phyloP scores from a whole-genome alignment of 2,888 invertebrate genomes.

The Heliconius sara region DNA sequence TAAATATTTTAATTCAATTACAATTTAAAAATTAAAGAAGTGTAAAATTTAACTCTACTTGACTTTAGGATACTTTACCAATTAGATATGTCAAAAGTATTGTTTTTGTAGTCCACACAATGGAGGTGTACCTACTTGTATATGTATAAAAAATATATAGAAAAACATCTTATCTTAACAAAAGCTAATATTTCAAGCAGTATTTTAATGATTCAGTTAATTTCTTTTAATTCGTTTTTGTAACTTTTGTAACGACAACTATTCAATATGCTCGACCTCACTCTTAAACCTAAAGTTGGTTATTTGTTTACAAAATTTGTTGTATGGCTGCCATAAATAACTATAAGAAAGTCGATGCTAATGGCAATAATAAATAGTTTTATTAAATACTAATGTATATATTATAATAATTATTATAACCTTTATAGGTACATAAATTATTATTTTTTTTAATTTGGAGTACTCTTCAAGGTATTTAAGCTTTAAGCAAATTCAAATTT shows the following conservation, averaged over 20 bases:
- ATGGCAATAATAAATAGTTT: constrained; percentile 24
- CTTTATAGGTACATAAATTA: constrained; percentile 23
- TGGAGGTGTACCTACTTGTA: no score
- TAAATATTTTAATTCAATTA: not conserved
- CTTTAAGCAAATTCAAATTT: constrained; percentile 14
- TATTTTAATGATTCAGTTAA: constrained; percentile 39
- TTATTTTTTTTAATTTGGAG: not conserved
- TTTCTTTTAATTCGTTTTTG: constrained; percentile 46
- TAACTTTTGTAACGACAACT: constrained; percentile 47
- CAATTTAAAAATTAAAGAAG: not conserved
- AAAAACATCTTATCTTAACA: not conserved
- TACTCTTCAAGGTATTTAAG: not conserved
- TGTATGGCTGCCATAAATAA: constrained; percentile 31
- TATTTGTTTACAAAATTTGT: constrained; percentile 36
- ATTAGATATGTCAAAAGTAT: not conserved
- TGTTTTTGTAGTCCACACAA: not conserved
- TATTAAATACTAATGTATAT: constrained; percentile 26
- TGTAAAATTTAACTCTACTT: not conserved
- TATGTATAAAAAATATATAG: not conserved
- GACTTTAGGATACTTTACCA: not conserved
- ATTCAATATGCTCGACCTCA: constrained; percentile 40
- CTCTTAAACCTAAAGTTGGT: constrained; percentile 31
- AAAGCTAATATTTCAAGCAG: not conserved
- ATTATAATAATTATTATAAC: not conserved
- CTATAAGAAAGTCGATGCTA: constrained; percentile 35